phyloP scores from a whole-genome alignment of 2,888 invertebrate species.

The Ctena decussata region DNA sequence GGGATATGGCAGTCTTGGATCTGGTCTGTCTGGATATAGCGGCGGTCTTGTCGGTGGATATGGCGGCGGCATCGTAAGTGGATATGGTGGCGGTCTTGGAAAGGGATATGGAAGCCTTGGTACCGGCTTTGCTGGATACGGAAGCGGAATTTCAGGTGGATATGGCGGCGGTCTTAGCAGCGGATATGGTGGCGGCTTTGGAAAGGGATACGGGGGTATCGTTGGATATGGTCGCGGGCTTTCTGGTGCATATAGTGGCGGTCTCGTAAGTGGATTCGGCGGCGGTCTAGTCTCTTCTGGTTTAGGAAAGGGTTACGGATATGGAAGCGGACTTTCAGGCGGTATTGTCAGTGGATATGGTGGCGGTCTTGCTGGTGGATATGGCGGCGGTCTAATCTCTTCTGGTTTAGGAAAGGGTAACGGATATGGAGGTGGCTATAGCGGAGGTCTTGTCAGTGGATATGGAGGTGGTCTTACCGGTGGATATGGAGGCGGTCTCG shows the following conservation, averaged over 20 bases:
- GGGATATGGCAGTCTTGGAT: neutral
- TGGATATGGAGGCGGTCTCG: neutral
- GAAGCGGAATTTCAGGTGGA: neutral
- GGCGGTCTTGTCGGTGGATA: neutral
- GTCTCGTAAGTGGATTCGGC: neutral
- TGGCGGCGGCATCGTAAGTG: neutral
- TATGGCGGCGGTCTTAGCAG: too few species aligned
- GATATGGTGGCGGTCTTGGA: neutral
- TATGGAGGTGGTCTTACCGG: neutral
- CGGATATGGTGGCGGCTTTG: neutral
- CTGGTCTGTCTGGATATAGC: neutral
- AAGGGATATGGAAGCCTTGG: neutral
- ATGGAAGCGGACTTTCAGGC: neutral
- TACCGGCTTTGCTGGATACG: neutral
- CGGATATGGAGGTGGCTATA: neutral
- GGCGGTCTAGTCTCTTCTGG: neutral
- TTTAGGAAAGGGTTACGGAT: neutral
- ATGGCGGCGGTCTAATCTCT: neutral
- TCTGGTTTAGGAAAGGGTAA: neutral
- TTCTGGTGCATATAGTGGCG: neutral
- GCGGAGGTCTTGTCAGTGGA: neutral
- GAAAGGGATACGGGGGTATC: neutral
- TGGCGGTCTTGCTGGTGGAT: neutral
- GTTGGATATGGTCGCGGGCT: neutral
- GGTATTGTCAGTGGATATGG: neutral